Base-by-base conservation (phyloP, 37 sponge, comb jelly and placozoan genomes). In the Dysidea cf. avara region DNA sequence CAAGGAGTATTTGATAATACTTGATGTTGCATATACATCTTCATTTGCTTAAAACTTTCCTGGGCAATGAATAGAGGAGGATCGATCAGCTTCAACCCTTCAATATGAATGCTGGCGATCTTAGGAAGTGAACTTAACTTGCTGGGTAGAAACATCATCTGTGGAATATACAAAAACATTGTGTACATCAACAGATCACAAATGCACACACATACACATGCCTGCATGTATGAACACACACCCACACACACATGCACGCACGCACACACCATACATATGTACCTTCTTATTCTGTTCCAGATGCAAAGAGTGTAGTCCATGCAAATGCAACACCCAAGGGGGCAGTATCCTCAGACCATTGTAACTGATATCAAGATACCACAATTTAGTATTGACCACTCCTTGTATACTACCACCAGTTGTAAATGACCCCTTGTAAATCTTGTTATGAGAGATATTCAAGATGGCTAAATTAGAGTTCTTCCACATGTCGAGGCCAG, bases 361-460 rank as follows among this genome's bases (percentile, higher is more conserved):
- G 53, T 30, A 25, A 60, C 83, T 82, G 33, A 88, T 50, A 53
- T 88, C 89, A 12, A 82, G 7, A 57, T 73, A 67, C 83, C 89
- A 88, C 65, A 88, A 33, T 9, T 43, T 43, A 12, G 7, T 43
- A 31, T 39, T 53, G 1, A 36, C 52, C 18, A 50, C 60, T 26
- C 32, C 30, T 2, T 11, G 7, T 18, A 25, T 1, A 3, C 1
- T 71, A 1, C 1, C 51, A 4, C 61, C 69, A 13, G 17, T 48
- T 56, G 35, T 7, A 4, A 30, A 16, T 28, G 20, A 28, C 22
- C 48, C 37, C 22, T 33, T 28, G 17, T 37, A 39, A 3, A 40
- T 11, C 21, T 36, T 7, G 39, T 57, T 70, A 40, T 57, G 71
- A 39, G 64, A 48, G 26, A 51, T 31, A 29, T 11, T 30, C 48